Base-by-base conservation (phyloP, 2,797 vertebrate genomes). In the Epinephelus malabaricus region DNA sequence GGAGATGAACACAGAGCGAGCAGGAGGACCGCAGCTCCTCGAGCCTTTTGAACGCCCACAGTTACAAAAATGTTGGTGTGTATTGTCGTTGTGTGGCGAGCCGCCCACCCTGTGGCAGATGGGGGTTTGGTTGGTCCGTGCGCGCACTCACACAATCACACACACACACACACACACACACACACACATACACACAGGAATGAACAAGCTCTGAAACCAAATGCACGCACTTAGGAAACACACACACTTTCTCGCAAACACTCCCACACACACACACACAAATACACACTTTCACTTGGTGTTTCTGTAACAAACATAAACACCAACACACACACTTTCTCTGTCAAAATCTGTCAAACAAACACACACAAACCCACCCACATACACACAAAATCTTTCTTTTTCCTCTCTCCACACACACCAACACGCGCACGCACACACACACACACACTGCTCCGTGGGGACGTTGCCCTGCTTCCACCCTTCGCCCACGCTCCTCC, bases 81-180 rank as follows among this genome's bases (percentile, higher is more conserved):
- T 79, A 90, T 94, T 94, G 92, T 93, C 69, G 84, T 62, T 91
- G 91, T 90, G 92, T 92, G 88, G 88, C 86, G 82, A 83, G 79
- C 90, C 92, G 90, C 93, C 93, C 93, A 94, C 92, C 86, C 81
- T 56, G 86, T 88, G 88, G 86, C 93, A 94, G 93, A 94, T 94
- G 93, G 93, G 90, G 90, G 90, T 89, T 90, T 86, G 89, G 73
- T 76, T 18, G 13, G 21, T 69, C 14, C 81, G 43, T 72, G 10
- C 75, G 70, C 70, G 61, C 84, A 79, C 58, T 61, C 61, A 68
- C 50, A 79, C 63, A 67, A 70, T 34, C 19, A 68, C 17, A 54
- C 61, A 62, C 56, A 60, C 53, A 54, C 51, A 68, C 46, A 71
- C 84, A 79, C 61, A 3, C 50, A 71, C 72, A 64, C 76, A 61